Evolutionary conservation across 2,113 vertebrate species (phyloP), one percentile per base, ranked within the genome.

Genomic region (Siniperca knerii): DNA sequence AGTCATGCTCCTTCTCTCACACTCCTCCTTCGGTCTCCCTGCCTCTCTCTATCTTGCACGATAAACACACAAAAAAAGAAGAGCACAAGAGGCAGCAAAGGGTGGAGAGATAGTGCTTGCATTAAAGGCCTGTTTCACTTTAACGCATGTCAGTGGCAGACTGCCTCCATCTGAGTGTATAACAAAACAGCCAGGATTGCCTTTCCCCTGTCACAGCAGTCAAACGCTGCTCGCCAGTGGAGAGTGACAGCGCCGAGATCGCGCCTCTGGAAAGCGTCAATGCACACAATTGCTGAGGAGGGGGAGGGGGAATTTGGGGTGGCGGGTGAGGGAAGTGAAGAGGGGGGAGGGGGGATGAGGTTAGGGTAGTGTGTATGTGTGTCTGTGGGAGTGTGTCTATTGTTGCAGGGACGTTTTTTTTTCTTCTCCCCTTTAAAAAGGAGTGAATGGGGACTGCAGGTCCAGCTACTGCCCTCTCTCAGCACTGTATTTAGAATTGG

Each of bases 231-330:
- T 79, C 15, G 50, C 75, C 86, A 64, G 80, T 2, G 60, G 79
- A 65, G 85, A 90, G 87, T 37, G 57, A 74, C 81, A 57, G 83
- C 35, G 54, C 71, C n/a, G 66, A 77, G 87, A 91, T 89, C 58
- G 76, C 55, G 78, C 88, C 93, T 91, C 89, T 92, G 90, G 90
- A 93, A 88, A 90, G 85, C 92, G 68, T 93, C 90, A 86, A 91
- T 77, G 86, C 91, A 92, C 90, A 94, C 91, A 93, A 90, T 92
- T 81, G 83, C 89, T 25, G 60, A 64, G 84, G 67, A 90, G 93
- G 86, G 92, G 93, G 88, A 75, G 87, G 85, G 90, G 89, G 86
- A 77, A 90, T 78, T 91, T 79, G 74, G 88, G 78, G 81, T 77
- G 72, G 54, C 0, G 70, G 85, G 77, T 68, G 73, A 67, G 61